A percentile compares a stretch with the other conserved stretches of the same genome.
phyloP scores from a whole-genome alignment of 2,797 vertebrate genomes.

The Chrysocyon brachyurus region DNA sequence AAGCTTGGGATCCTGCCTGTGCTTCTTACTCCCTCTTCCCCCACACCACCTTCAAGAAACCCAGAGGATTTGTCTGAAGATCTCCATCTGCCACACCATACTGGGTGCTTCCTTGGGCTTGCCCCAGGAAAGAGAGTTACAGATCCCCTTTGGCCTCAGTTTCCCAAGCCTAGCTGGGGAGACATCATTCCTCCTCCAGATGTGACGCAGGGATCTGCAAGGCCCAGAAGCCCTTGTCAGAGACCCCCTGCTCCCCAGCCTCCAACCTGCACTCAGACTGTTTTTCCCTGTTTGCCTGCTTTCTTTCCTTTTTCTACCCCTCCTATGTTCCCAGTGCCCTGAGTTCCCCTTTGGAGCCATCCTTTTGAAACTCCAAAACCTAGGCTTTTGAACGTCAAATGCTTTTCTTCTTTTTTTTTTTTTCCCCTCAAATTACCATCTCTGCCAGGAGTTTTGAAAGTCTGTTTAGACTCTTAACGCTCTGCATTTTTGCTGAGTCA shows the following conservation, averaged over 20 bases:
- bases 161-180: not conserved
- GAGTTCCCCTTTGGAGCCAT: not conserved
- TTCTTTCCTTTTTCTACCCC: not conserved
- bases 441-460: conserved; percentile 22
- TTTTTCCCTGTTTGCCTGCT: not conserved
- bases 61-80: not conserved
- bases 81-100: not conserved
- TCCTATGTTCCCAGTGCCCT: not conserved
- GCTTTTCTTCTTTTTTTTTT: not conserved
- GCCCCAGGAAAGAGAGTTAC: not conserved
- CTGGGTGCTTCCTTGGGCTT: not conserved
- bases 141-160: not conserved
- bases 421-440: not conserved
- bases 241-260: not conserved
- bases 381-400: conserved; percentile 43
- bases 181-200: not conserved
- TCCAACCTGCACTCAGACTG: not conserved
- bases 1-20: not conserved
- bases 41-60: not conserved
- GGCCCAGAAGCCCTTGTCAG: not conserved
- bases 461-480: conserved; percentile 1
- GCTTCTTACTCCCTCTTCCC: not conserved
- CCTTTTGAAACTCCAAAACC: conserved; percentile 43
- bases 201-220: not conserved
- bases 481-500: conserved; percentile 59